A percentile compares a stretch with the other conserved stretches of the same genome.
These are phyloP conservation scores for Masticophis lateralis DNA, from an alignment of 2,797 vertebrate species.

Conservation along the genomic window DNA sequence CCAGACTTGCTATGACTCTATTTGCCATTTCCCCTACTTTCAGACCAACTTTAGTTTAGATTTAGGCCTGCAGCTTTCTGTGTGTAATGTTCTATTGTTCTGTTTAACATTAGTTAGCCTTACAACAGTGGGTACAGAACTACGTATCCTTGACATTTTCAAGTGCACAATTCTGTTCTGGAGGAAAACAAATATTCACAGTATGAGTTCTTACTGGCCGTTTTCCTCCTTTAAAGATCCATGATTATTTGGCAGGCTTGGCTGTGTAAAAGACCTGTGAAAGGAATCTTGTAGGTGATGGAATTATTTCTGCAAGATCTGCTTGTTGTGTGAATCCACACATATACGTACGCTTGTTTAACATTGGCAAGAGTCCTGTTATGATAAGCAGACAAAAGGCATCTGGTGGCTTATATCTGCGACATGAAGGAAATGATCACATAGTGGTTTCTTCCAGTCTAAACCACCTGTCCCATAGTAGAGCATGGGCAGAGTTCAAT, in stretches of 20 bases:
- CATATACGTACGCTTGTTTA: neutral
- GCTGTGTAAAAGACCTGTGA: neutral
- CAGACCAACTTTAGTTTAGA: neutral
- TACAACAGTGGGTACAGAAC: neutral
- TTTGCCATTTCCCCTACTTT: fast-evolving
- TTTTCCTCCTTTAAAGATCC: neutral
- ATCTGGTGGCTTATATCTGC: constrained; percentile 48
- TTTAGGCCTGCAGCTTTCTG: neutral
- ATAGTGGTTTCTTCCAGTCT: neutral
- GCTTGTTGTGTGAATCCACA: neutral
- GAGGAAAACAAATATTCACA: neutral
- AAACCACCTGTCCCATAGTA: neutral
- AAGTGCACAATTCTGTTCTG: neutral
- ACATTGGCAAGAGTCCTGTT: neutral
- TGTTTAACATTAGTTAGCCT: neutral
- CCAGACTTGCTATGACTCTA: neutral
- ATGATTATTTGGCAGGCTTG: neutral
- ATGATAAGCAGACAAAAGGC: neutral
- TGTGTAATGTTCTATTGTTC: neutral
- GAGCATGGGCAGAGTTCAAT: constrained; percentile 7
- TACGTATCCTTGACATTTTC: neutral
- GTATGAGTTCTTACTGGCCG: constrained; percentile 4
- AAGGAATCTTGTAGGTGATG: neutral
- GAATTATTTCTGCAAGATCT: neutral
- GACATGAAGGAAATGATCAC: neutral